Base-by-base conservation (phyloP, 2,888 invertebrate species). In the Synergus gifuensis region DNA sequence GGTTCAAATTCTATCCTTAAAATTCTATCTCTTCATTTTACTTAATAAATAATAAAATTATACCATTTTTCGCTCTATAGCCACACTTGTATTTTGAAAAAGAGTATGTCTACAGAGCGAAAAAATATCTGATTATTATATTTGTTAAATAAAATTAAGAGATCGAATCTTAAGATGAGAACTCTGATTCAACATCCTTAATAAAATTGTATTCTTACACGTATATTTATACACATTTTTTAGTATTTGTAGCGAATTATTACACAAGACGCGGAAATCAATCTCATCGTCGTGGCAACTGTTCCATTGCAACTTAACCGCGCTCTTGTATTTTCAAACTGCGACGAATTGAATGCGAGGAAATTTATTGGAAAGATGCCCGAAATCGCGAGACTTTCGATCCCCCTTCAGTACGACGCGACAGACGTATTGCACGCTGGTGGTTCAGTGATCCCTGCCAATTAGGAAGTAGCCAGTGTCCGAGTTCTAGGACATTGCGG, bases 341-440 rank as follows among this genome's bases (percentile, higher is more conserved):
- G 78, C 76, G 63, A 79, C 42, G 79, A 78, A 79, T 76, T 60
- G 76, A 81, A 60, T 79, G 49, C 81, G 62, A 69, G 40, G 36
- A 64, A 66, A 64, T 76, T 78, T 46, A 76, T 79, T 79, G 79
- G 77, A 77, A 78, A 76, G 77, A 62, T 79, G 77, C 63, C 79
- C 76, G 63, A 76, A 78, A 49, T 77, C 69, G 58, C 77, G 77
- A 63, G 77, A 67, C 46, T 66, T 67, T 76, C 60, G 5, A 62
- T 28, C 16, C 28, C 69, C 49, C 4, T 8, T 18, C 14, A n/a
- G 11, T 28, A 14, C 49, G 9, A 36, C 73, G 2, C 54, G 49
- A 54, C 22, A 49, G 54, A 73, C 54, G 36, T 40, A 54, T 54
- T 73, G 4, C n/a, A 54, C 36, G 36, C 49, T 73, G 73, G 73